Evolutionary conservation across 1,140 invertebrate species (phyloP).

Genomic region (Scaptomyza graminum): DNA sequence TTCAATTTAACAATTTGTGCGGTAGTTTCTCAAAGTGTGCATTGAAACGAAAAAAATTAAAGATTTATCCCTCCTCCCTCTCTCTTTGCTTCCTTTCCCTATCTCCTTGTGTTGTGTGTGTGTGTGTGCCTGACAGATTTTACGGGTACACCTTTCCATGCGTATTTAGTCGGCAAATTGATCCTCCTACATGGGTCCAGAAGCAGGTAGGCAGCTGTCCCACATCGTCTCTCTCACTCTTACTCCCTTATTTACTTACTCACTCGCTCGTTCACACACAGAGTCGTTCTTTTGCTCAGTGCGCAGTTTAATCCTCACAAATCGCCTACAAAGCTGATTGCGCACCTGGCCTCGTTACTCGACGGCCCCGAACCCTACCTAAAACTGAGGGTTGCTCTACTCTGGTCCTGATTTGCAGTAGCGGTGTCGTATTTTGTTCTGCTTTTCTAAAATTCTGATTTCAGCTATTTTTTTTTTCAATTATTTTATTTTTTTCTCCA

Average conservation of each 20-base stretch:
- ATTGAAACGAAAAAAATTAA: conserved; percentile 79
- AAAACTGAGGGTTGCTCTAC: conserved; percentile 49
- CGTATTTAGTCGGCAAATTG: conserved; percentile 80
- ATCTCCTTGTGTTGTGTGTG: conserved; percentile 12
- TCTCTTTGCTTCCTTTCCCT: background rate
- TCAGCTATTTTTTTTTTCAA: conserved; percentile 11
- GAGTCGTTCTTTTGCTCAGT: conserved; percentile 33
- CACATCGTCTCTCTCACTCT: conserved; percentile 9
- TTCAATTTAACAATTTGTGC: conserved; percentile 73
- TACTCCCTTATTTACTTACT: no score
- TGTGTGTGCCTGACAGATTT: conserved; percentile 72
- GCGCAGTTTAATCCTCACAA: conserved; percentile 81
- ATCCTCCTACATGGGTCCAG: conserved; percentile 62
- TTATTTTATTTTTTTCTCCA: background rate
- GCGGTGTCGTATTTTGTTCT: conserved; percentile 50
- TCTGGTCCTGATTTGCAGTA: conserved; percentile 29
- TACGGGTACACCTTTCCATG: conserved; percentile 76
- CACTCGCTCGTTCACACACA: background rate
- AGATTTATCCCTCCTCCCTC: conserved; percentile 57
- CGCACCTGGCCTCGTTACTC: conserved; percentile 52
- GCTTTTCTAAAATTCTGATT: conserved; percentile 38
- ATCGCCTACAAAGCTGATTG: conserved; percentile 82
- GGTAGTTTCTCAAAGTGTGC: conserved; percentile 68
- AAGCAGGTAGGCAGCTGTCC: conserved; percentile 66
- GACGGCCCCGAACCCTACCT: conserved; percentile 4